phyloP scores from a whole-genome alignment of 2,113 vertebrate species.

The Calyptomena viridis region DNA sequence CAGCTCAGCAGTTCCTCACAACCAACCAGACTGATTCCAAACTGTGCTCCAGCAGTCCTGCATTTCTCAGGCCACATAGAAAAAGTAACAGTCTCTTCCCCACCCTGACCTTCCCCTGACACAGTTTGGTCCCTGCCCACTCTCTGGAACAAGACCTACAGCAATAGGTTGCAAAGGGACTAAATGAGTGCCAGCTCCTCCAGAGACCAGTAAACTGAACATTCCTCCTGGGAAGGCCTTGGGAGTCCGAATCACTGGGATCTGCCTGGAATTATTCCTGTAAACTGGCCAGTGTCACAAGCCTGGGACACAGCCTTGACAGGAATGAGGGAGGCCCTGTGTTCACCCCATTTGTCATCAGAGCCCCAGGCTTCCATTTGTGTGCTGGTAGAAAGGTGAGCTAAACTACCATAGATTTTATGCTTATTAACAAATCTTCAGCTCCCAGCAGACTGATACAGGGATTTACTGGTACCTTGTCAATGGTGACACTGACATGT shows the following conservation, averaged over 20 bases:
- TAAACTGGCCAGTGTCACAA: not conserved
- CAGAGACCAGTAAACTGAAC: not conserved
- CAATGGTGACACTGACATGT: not conserved
- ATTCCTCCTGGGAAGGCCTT: not conserved
- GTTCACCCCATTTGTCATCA: not conserved
- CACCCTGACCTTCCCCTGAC: not conserved
- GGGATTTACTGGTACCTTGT: not conserved
- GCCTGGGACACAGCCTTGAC: not conserved
- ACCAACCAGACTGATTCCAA: not conserved
- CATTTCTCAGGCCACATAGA: not conserved
- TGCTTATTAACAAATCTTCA: not conserved
- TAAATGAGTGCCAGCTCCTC: not conserved
- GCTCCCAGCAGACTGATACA: not conserved
- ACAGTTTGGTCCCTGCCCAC: not conserved
- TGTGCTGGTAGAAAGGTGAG: not conserved
- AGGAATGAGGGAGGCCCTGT: not conserved
- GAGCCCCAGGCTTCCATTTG: not conserved
- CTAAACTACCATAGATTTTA: not conserved
- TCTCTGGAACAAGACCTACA: not conserved
- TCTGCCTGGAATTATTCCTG: not conserved
- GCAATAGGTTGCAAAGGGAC: not conserved
- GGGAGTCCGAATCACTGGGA: not conserved
- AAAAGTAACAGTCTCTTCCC: not conserved
- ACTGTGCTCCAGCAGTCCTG: not conserved
- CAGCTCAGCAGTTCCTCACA: not conserved